Evolutionary conservation across 23 tunicate species (phyloP).

Genomic region (Botrylloides violaceus): DNA sequence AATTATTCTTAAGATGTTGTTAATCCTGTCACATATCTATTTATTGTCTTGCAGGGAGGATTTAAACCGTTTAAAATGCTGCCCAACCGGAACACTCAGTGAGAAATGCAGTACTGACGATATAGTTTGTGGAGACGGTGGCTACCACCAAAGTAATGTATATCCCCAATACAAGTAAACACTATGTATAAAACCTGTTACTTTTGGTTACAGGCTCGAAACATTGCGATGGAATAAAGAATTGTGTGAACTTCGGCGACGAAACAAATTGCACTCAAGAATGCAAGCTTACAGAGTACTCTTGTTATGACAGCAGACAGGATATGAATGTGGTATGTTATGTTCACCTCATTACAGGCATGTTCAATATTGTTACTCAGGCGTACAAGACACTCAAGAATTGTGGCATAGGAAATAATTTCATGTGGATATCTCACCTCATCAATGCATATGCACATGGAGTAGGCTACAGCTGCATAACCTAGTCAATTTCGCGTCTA

Average conservation of each 20-base stretch:
- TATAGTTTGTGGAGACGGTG: neutral
- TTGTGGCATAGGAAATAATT: no score
- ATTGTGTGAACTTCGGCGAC: constrained; percentile 17
- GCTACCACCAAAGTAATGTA: neutral
- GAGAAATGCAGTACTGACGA: neutral
- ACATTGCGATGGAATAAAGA: constrained; percentile 23
- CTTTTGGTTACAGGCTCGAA: neutral
- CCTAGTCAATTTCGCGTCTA: no score
- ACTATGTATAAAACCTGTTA: neutral
- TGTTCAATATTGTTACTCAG: no score
- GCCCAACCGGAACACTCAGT: neutral
- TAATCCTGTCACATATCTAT: no score
- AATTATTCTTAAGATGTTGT: no score
- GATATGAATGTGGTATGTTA: neutral
- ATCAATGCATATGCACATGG: no score
- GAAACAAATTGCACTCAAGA: constrained; percentile 1
- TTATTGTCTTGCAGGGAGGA: no score
- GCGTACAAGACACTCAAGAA: no score
- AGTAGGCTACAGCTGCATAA: no score
- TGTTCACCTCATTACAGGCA: no score
- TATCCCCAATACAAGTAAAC: no score
- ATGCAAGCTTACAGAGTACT: neutral
- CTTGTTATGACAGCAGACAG: neutral
- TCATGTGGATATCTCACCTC: no score
- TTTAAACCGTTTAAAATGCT: constrained; percentile 3